Evolutionary conservation across 1,140 invertebrate species (phyloP), one percentile per base, ranked within the genome.

Genomic region (Andricus grossulariae): DNA sequence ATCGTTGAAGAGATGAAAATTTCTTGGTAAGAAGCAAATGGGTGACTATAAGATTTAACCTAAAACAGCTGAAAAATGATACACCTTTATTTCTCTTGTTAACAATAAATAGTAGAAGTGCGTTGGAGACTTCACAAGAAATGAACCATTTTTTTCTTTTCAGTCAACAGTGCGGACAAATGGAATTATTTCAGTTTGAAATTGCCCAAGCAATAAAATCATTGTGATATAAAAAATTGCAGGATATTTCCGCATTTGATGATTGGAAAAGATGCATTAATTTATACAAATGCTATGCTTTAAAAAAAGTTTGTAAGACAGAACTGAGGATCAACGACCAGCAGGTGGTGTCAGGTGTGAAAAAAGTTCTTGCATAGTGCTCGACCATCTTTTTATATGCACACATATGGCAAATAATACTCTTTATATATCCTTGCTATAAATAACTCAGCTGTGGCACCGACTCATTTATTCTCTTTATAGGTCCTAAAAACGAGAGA

Each of bases 381-480:
- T 15, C 6, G n/a, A n/a, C 0, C 51, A 52, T 54, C 18, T 18
- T 54, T 54, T 18, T 18, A n/a, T 54, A 54, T n/a, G 13, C 2
- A 4, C 11, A 54, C 10, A 54, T 54, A 54, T 54, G 52, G 76
- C 75, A 82, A 84, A 82, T 84, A 79, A 80, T 77, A 50, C 45
- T 45, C 80, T 71, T 82, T 82, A 81, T 80, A 81, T 57, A 21
- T 54, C 32, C 11, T 39, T 8, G 57, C 73, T 84, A 83, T 83
- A 84, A 84, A 84, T 82, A 84, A 84, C 57, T 45, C n/a, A 49
- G 55, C 52, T 19, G 39, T 70, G 71, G 72, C 71, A 77, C 21
- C 45, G 57, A 71, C 21, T 18, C 66, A 55, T 51, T 78, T 80
- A 55, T 80, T 71, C 72, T 71, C 49, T 70, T 80, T 80, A 45